phyloP scores from a whole-genome alignment of 2,888 invertebrate species.

The Pegoplata infirma region DNA sequence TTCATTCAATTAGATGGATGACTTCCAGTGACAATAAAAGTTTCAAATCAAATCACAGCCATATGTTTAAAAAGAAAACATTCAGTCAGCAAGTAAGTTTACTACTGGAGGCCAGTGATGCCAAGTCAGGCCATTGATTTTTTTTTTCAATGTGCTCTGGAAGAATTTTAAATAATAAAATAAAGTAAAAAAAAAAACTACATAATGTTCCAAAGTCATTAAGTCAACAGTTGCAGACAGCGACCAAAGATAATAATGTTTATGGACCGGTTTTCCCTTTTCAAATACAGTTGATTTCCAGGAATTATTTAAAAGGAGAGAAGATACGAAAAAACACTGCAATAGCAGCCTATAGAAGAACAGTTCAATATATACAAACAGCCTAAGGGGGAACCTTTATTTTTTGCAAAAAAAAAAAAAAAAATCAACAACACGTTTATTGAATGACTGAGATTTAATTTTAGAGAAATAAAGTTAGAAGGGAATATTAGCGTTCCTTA shows the following conservation, averaged over 20 bases:
- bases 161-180: slow-evolving; percentile 40
- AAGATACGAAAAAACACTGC: neutral
- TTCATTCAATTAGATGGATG: slow-evolving; percentile 63
- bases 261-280: slow-evolving; percentile 74
- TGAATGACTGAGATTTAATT: slow-evolving; percentile 54
- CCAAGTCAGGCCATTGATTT: neutral
- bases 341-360: neutral
- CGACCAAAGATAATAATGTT: slow-evolving; percentile 33
- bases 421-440: slow-evolving; percentile 29
- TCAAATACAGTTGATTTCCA: slow-evolving; percentile 77
- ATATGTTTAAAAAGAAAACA: slow-evolving; percentile 10
- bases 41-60: slow-evolving; percentile 52
- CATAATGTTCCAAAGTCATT: slow-evolving; percentile 55
- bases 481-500: slow-evolving; percentile 32
- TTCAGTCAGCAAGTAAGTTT: neutral
- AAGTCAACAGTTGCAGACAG: slow-evolving; percentile 58
- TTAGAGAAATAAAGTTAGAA: slow-evolving; percentile 45
- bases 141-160: neutral
- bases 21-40: slow-evolving; percentile 63
- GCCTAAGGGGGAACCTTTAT: slow-evolving; percentile 44
- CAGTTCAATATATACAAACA: slow-evolving; percentile 3
- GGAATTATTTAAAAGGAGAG: slow-evolving; percentile 65
- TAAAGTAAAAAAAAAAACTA: slow-evolving; percentile 4
- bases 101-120: neutral
- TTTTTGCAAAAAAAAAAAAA: slow-evolving; percentile 18